Evolutionary conservation across 92 coral and sea anemone genomes (phyloP).

Genomic region (Siderastrea radians): DNA sequence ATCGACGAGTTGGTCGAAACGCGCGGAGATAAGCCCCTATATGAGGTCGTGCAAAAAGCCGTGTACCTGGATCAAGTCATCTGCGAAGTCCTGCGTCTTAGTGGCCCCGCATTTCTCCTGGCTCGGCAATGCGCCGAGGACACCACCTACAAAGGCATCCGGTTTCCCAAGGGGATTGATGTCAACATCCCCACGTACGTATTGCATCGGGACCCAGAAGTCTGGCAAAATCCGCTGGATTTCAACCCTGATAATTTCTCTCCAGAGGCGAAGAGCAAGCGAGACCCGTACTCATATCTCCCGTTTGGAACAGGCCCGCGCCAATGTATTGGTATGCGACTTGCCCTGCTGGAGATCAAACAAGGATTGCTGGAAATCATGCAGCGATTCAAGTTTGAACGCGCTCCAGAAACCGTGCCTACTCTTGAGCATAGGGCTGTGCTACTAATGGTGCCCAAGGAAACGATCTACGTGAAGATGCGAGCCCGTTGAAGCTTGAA

Average conservation of each 20-base stretch:
- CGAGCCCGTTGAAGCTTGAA: constrained; percentile 22
- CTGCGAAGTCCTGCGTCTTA: constrained; percentile 70
- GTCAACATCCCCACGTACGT: constrained; percentile 60
- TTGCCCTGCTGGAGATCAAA: constrained; percentile 74
- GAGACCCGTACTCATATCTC: constrained; percentile 67
- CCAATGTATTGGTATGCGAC: constrained; percentile 70
- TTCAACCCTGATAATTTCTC: constrained; percentile 84
- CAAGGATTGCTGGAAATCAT: constrained; percentile 53
- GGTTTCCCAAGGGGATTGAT: constrained; percentile 65
- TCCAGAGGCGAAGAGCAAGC: constrained; percentile 70
- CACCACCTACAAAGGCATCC: constrained; percentile 58
- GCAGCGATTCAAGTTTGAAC: constrained; percentile 68
- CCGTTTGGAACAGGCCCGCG: constrained; percentile 82
- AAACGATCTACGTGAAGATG: constrained; percentile 48
- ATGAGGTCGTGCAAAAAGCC: constrained; percentile 55
- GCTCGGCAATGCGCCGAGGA: constrained; percentile 65
- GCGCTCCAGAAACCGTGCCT: constrained; percentile 64
- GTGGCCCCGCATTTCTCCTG: constrained; percentile 59
- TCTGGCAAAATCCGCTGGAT: constrained; percentile 73
- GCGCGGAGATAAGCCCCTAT: constrained; percentile 47
- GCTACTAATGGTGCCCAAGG: constrained; percentile 52
- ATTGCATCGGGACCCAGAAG: constrained; percentile 82
- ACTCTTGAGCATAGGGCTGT: constrained; percentile 35
- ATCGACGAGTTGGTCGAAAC: constrained; percentile 47
- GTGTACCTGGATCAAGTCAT: constrained; percentile 75